phyloP scores from a whole-genome alignment of 2,888 invertebrate species.

The Sylvicola cinctus region DNA sequence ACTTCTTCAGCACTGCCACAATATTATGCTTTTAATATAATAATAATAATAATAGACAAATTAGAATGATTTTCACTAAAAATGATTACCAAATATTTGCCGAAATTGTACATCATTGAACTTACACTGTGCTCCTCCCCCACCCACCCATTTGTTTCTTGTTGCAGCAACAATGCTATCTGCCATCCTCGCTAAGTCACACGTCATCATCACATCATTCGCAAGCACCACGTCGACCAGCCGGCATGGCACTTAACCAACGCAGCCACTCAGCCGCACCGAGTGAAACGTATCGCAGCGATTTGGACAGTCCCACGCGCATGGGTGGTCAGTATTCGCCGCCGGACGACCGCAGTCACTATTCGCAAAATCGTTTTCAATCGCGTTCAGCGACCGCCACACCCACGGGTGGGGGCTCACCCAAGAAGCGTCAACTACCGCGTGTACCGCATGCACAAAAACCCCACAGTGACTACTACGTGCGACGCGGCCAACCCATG shows the following conservation, averaged over 20 bases:
- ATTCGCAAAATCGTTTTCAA: constrained; percentile 36
- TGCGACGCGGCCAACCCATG: constrained; percentile 36
- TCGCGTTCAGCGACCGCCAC: constrained; percentile 80
- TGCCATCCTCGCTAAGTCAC: no score
- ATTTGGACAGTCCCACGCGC: constrained; percentile 51
- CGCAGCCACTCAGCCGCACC: constrained; percentile 79
- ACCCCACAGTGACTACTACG: no score
- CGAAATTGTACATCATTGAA: no score
- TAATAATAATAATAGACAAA: no score
- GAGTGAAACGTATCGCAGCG: constrained; percentile 34
- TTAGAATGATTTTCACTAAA: no score
- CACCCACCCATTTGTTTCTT: no score
- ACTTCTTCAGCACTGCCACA: no score
- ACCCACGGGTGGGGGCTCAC: constrained; percentile 60
- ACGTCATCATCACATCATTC: not conserved
- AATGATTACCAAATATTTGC: no score
- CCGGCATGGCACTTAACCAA: constrained; percentile 32
- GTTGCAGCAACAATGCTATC: no score
- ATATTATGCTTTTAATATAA: no score
- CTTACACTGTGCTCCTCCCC: no score
- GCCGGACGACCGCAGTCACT: constrained; percentile 24
- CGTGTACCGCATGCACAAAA: constrained; percentile 46
- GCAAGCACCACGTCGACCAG: constrained; percentile 26
- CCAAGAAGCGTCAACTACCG: constrained; percentile 90
- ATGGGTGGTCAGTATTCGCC: constrained; percentile 31